These are phyloP conservation scores for Seison nebaliae DNA, from an alignment of 1,140 invertebrate species.

Conservation along the genomic window DNA sequence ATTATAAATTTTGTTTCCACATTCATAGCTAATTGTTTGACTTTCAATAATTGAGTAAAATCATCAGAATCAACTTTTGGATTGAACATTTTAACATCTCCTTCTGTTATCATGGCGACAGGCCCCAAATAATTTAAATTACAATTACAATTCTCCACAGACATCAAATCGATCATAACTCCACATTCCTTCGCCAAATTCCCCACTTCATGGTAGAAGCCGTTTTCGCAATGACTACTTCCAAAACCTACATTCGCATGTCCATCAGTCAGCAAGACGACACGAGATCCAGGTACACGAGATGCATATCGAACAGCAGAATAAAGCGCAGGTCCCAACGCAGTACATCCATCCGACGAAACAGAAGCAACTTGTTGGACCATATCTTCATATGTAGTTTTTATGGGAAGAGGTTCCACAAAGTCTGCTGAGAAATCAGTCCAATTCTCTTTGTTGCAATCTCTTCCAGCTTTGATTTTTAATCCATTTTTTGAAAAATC, in stretches of 20 bases:
- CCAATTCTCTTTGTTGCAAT: too few relatives aligned
- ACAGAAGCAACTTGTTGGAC: too few relatives aligned
- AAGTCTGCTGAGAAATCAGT: too few relatives aligned
- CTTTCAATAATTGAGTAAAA: too few relatives aligned
- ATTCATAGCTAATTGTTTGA: too few relatives aligned
- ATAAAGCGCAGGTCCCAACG: constrained; percentile 23
- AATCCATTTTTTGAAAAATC: too few relatives aligned
- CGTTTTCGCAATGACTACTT: constrained; percentile 15
- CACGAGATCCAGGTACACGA: constrained; percentile 20
- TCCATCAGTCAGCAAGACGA: constrained; percentile 25
- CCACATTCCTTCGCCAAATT: constrained; percentile 17
- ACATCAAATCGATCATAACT: constrained; percentile 23
- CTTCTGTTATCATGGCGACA: constrained; percentile 21
- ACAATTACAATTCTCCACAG: constrained; percentile 23
- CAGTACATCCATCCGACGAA: constrained; percentile 22
- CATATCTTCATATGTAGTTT: too few relatives aligned
- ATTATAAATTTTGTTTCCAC: too few relatives aligned
- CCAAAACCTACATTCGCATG: constrained; percentile 23
- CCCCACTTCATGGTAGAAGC: constrained; percentile 20
- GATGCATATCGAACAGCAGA: constrained; percentile 19
- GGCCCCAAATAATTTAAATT: constrained; percentile 22
- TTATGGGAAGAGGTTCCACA: too few relatives aligned
- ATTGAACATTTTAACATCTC: too few relatives aligned
- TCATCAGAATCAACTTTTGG: too few relatives aligned
- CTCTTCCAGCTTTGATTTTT: too few relatives aligned